Conservation (phyloP, 2,797 vertebrate genomes). For the Babyrousa celebensis region DNA sequence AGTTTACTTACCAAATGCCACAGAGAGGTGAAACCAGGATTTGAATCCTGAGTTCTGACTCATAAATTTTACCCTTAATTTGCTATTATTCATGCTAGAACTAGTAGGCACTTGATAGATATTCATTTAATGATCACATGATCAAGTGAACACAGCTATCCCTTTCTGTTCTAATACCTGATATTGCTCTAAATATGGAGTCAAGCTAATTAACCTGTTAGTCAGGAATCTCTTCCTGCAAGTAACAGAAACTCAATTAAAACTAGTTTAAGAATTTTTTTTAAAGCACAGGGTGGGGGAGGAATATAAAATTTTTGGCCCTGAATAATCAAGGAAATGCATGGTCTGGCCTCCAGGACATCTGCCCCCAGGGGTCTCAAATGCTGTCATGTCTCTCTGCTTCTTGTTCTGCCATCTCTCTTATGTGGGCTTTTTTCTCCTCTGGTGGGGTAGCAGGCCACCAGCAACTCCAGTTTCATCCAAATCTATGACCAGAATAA, state of each 20-base stretch:
- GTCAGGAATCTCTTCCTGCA: not conserved
- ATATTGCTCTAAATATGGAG: not conserved
- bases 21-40: not conserved
- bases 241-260: slow-evolving; percentile 49
- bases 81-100: not conserved
- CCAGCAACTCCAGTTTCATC: not conserved
- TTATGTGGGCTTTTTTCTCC: not conserved
- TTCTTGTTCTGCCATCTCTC: not conserved
- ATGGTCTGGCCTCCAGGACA: not conserved
- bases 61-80: not conserved
- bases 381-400: not conserved
- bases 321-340: not conserved
- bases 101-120: not conserved
- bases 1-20: not conserved
- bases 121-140: not conserved
- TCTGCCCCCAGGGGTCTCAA: not conserved
- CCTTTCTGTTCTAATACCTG: slow-evolving; percentile 1
- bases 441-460: not conserved
- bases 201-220: not conserved
- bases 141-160: not conserved
- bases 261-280: not conserved
- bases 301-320: not conserved
- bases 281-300: not conserved
- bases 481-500: not conserved
- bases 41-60: not conserved